Percentiles rank a stretch among this genome's conserved stretches.
Conservation (phyloP, 1,140 invertebrate genomes). For the Heterodera carotae region DNA sequence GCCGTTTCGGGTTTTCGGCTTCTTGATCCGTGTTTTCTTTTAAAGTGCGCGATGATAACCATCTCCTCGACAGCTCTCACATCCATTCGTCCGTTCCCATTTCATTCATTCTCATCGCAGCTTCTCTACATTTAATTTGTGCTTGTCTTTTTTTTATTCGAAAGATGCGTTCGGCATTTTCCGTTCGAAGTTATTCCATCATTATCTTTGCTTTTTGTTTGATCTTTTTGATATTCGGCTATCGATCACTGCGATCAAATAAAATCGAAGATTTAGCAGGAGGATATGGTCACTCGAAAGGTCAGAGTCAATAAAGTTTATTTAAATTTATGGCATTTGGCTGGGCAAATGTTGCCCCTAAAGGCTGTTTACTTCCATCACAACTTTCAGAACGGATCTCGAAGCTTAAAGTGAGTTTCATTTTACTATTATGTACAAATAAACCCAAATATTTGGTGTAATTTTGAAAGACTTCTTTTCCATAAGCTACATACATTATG, state of each 20-base stretch:
- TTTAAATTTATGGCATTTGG: no score
- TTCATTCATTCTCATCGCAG: background rate
- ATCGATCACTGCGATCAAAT: slow-evolving; percentile 17
- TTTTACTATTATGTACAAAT: background rate
- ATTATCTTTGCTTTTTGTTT: slow-evolving; percentile 22
- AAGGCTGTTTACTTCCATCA: background rate
- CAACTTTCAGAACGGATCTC: background rate
- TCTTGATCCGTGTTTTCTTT: background rate
- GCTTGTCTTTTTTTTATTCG: background rate
- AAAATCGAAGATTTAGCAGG: background rate
- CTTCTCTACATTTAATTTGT: background rate
- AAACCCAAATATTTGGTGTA: no score
- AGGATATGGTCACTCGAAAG: slow-evolving; percentile 1
- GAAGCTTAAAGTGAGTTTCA: background rate
- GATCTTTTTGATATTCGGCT: slow-evolving; percentile 19
- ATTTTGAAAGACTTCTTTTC: no score
- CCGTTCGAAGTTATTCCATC: slow-evolving; percentile 11
- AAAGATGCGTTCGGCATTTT: slow-evolving; percentile 19
- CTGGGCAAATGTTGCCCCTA: slow-evolving; percentile 13
- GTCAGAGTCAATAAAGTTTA: no score
- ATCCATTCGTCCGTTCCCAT: background rate
- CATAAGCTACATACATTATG: no score
- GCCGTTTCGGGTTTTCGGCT: background rate
- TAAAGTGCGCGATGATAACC: background rate
- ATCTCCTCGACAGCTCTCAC: background rate